A percentile compares a stretch with the other conserved stretches of the same genome.
Evolutionary conservation across 2,797 vertebrate species (phyloP).

Genomic region (Eulemur albifrons): DNA sequence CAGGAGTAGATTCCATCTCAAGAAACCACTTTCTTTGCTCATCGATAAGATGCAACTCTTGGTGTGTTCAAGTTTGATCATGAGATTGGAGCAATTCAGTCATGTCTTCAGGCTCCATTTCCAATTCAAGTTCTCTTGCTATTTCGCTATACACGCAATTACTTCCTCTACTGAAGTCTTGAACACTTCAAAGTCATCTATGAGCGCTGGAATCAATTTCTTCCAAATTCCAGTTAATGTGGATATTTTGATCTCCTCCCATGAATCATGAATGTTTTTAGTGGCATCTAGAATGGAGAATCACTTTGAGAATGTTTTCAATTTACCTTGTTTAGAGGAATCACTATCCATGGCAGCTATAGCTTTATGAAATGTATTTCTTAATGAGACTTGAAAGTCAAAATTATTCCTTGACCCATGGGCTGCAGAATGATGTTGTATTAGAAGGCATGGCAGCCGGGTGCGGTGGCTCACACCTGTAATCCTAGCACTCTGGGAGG

Average conservation of each 20-base stretch:
- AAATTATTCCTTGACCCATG: not conserved
- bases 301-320: not conserved
- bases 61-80: not conserved
- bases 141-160: not conserved
- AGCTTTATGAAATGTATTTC: not conserved
- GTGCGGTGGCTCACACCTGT: too few species aligned
- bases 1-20: not conserved
- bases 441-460: not conserved
- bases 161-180: not conserved
- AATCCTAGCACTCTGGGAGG: too few species aligned
- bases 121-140: not conserved
- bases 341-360: not conserved
- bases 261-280: not conserved
- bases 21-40: not conserved
- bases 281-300: not conserved
- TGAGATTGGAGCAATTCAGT: not conserved
- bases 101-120: not conserved
- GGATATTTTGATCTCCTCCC: not conserved
- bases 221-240: not conserved
- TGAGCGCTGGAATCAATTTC: not conserved
- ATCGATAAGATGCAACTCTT: not conserved
- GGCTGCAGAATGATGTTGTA: not conserved
- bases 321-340: not conserved
- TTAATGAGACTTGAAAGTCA: not conserved
- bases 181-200: not conserved